Conservation (phyloP, 1,140 invertebrate species). For the Hetaerina americana region DNA sequence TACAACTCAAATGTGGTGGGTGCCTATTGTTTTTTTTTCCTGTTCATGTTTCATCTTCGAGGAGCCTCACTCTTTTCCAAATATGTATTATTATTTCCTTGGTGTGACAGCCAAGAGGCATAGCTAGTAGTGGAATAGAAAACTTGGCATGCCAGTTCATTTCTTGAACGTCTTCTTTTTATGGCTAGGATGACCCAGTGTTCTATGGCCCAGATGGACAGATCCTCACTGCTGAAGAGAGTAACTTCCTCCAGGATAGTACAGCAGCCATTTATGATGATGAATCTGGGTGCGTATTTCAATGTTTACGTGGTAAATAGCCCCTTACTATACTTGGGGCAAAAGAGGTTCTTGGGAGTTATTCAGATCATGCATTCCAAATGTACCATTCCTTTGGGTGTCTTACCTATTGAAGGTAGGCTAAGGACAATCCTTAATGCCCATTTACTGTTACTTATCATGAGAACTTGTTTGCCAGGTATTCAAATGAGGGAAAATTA, state of each 20-base stretch:
- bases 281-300: neutral
- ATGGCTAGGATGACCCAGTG: slow-evolving; percentile 24
- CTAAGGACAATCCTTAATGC: too few relatives aligned
- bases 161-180: neutral
- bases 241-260: slow-evolving; percentile 28
- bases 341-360: too few relatives aligned
- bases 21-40: neutral
- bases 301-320: too few relatives aligned
- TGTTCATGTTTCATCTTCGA: too few relatives aligned
- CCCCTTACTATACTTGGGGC: too few relatives aligned
- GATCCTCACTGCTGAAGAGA: slow-evolving; percentile 34
- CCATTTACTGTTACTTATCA: too few relatives aligned
- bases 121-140: neutral
- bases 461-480: too few relatives aligned
- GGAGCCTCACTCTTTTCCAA: neutral
- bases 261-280: neutral
- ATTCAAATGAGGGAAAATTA: too few relatives aligned
- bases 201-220: slow-evolving; percentile 36
- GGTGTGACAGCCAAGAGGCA: neutral
- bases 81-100: neutral
- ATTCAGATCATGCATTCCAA: too few relatives aligned
- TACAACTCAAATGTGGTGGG: neutral
- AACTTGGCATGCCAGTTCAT: neutral
- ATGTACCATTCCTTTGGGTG: too few relatives aligned
- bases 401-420: too few relatives aligned